A percentile compares a stretch with the other conserved stretches of the same genome.
Evolutionary conservation across 2,797 vertebrate species (phyloP).

Genomic region (Adrianichthys oophorus): DNA sequence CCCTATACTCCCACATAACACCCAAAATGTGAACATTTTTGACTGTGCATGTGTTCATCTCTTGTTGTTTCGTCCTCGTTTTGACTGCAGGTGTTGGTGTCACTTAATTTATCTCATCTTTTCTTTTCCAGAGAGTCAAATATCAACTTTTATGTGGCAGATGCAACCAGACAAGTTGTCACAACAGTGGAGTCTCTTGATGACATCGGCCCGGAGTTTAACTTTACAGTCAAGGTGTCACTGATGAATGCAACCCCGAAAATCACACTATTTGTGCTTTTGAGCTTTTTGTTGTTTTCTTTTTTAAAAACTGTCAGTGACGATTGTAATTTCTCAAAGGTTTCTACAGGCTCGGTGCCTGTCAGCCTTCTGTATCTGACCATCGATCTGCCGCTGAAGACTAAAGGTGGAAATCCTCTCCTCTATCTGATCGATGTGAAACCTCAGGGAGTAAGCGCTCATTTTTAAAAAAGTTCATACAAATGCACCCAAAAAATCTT

Average conservation of each 20-base stretch:
- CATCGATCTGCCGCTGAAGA: conserved; percentile 79
- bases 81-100: not conserved
- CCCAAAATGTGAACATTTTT: no score
- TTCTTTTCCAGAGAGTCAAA: conserved; percentile 76
- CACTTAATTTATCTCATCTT: not conserved
- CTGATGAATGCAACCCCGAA: not conserved
- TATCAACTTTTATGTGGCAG: conserved; percentile 86
- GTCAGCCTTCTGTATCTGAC: conserved; percentile 79
- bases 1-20: no score
- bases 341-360: conserved; percentile 83
- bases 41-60: no score
- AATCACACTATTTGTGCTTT: not conserved
- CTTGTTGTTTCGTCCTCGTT: no score
- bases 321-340: conserved; percentile 57
- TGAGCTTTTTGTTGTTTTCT: not conserved
- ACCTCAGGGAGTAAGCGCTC: conserved; percentile 61
- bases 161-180: conserved; percentile 59
- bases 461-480: no score
- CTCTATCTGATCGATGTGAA: conserved; percentile 83
- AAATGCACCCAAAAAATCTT: no score
- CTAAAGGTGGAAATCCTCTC: conserved; percentile 80
- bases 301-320: not conserved
- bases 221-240: conserved; percentile 87
- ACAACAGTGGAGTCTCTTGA: conserved; percentile 77
- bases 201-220: conserved; percentile 87